These are phyloP conservation scores for Apocheima hispidaria DNA, from an alignment of 2,888 invertebrate species.

Conservation along the genomic window DNA sequence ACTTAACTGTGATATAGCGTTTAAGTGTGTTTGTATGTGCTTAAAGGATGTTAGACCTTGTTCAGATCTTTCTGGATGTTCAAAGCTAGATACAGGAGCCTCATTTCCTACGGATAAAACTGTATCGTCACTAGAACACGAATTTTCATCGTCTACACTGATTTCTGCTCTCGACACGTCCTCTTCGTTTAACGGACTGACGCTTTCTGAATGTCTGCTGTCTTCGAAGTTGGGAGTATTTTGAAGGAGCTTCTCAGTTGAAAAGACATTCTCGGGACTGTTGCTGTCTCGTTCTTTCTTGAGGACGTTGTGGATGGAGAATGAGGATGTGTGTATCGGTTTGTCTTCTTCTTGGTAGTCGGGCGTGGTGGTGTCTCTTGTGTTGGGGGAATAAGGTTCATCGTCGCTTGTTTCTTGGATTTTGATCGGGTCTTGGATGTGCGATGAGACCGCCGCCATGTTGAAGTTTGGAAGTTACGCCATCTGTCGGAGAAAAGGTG, in stretches of 20 bases:
- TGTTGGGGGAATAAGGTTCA: slow-evolving; percentile 77
- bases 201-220: slow-evolving; percentile 64
- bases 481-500: slow-evolving; percentile 65
- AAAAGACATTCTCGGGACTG: slow-evolving; percentile 82
- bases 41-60: slow-evolving; percentile 86
- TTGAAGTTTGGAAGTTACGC: slow-evolving; percentile 64
- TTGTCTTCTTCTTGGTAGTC: slow-evolving; percentile 78
- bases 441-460: slow-evolving; percentile 82
- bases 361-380: slow-evolving; percentile 74
- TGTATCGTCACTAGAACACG: slow-evolving; percentile 91
- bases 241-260: slow-evolving; percentile 78
- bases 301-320: slow-evolving; percentile 81
- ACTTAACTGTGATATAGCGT: slow-evolving; percentile 89
- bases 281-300: slow-evolving; percentile 79
- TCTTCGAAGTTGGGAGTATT: slow-evolving; percentile 65
- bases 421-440: slow-evolving; percentile 74
- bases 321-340: slow-evolving; percentile 72
- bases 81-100: slow-evolving; percentile 80
- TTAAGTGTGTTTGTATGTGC: slow-evolving; percentile 89
- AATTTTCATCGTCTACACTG: slow-evolving; percentile 85
- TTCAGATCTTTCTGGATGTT: slow-evolving; percentile 58
- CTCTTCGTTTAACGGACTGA: slow-evolving; percentile 73
- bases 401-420: slow-evolving; percentile 81
- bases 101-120: slow-evolving; percentile 94
- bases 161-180: slow-evolving; percentile 75